These are phyloP conservation scores for Mormyrus proboscirostris DNA, from an alignment of 2,797 vertebrate genomes.

Conservation along the genomic window DNA sequence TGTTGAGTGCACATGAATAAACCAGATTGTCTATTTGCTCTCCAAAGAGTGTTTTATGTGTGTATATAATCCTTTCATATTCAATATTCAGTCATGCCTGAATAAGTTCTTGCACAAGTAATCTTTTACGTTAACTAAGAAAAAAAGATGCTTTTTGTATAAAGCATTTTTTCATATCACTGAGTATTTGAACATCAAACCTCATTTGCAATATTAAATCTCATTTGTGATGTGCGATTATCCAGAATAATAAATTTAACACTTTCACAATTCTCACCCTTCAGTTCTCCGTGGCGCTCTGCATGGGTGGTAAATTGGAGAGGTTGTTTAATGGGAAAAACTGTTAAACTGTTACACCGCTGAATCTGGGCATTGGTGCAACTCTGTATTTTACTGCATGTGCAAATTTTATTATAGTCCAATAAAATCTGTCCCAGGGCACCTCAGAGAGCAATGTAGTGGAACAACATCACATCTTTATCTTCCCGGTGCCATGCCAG, in stretches of 20 bases:
- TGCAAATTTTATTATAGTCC: slow-evolving; percentile 37
- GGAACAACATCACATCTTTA: slow-evolving; percentile 14
- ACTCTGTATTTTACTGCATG: slow-evolving; percentile 33
- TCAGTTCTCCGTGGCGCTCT: neutral
- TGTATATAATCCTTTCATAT: neutral
- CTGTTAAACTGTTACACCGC: neutral
- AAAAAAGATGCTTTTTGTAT: neutral
- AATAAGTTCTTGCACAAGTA: neutral
- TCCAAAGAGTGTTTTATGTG: neutral
- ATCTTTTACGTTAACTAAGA: neutral
- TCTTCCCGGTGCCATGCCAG: neutral
- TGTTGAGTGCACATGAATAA: slow-evolving; percentile 17
- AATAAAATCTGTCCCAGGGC: slow-evolving; percentile 33
- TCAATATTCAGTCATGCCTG: neutral
- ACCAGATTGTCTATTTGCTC: neutral
- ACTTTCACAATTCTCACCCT: neutral
- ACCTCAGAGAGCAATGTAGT: neutral
- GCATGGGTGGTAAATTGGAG: slow-evolving; percentile 18
- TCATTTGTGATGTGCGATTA: slow-evolving; percentile 8
- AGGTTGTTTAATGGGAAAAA: slow-evolving; percentile 18
- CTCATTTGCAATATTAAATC: neutral
- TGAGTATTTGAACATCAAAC: neutral
- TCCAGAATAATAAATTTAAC: neutral
- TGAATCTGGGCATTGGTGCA: slow-evolving; percentile 7
- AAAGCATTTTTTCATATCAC: neutral